Evolutionary conservation across 1,140 invertebrate genomes (phyloP).

Genomic region (Atta texana): DNA sequence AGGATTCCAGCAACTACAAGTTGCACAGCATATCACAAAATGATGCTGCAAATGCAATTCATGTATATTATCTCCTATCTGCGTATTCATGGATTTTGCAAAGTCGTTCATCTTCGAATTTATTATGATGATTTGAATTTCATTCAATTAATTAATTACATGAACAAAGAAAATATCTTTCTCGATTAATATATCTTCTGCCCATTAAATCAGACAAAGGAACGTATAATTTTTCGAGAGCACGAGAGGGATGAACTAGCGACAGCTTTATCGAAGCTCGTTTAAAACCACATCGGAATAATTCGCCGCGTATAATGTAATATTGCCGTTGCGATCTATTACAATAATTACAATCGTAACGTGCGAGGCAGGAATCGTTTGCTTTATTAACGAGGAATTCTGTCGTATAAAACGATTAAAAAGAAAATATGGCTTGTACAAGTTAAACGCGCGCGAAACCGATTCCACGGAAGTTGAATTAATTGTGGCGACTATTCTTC

Average conservation of each 20-base stretch:
- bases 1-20: not conserved
- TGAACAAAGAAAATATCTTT: slow-evolving; percentile 39
- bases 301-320: slow-evolving; percentile 10
- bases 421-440: not conserved
- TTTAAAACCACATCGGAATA: slow-evolving; percentile 13
- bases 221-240: slow-evolving; percentile 45
- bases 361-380: not conserved
- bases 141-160: slow-evolving; percentile 53
- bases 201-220: slow-evolving; percentile 29
- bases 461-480: slow-evolving; percentile 28
- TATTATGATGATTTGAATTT: slow-evolving; percentile 52
- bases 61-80: slow-evolving; percentile 38
- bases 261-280: slow-evolving; percentile 15
- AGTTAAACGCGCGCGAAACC: not conserved
- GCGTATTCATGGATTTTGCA: slow-evolving; percentile 35
- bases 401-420: not conserved
- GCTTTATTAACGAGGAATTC: not conserved
- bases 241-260: not conserved
- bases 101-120: not conserved
- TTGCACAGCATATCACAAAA: not conserved
- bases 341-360: slow-evolving; percentile 5
- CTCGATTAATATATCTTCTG: slow-evolving; percentile 38
- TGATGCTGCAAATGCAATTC: slow-evolving; percentile 19
- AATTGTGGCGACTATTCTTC: slow-evolving; percentile 1
- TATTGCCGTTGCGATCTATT: slow-evolving; percentile 24